A percentile compares a stretch with the other conserved stretches of the same genome.
phyloP scores from a whole-genome alignment of 2,797 vertebrate species.

The Chloroceryle amazona region DNA sequence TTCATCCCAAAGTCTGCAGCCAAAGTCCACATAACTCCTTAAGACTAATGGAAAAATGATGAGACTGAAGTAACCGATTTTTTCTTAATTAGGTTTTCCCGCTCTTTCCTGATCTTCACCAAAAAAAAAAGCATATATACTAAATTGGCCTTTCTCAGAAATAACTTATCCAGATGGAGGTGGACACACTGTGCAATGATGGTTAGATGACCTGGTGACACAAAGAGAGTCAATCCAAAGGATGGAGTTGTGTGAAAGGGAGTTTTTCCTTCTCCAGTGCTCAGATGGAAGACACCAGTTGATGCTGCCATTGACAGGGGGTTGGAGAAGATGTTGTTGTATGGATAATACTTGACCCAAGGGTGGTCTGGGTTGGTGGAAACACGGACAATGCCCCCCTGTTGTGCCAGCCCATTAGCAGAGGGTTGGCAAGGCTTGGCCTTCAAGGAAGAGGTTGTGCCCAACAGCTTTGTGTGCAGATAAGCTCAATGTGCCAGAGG shows the following conservation, averaged over 20 bases:
- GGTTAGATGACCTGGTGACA: not conserved
- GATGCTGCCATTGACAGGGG: not conserved
- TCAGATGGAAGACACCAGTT: not conserved
- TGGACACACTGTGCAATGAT: not conserved
- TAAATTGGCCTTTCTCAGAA: not conserved
- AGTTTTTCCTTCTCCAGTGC: not conserved
- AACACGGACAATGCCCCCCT: not conserved
- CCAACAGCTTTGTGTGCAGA: accelerated
- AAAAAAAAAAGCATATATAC: not conserved
- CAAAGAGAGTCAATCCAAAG: not conserved
- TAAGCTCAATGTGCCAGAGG: not conserved
- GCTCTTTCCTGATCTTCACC: not conserved
- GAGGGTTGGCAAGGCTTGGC: not conserved
- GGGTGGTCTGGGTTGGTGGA: not conserved
- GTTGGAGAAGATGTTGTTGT: not conserved
- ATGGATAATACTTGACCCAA: not conserved
- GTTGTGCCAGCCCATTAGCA: not conserved
- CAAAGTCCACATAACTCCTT: not conserved
- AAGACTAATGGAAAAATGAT: not conserved
- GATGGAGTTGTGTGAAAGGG: not conserved
- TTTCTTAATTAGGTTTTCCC: not conserved
- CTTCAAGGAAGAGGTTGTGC: not conserved
- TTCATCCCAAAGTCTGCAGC: not conserved
- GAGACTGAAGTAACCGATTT: not conserved
- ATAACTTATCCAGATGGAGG: not conserved